Evolutionary conservation across 2,113 vertebrate species (phyloP).

Genomic region (Nipponia nippon): DNA sequence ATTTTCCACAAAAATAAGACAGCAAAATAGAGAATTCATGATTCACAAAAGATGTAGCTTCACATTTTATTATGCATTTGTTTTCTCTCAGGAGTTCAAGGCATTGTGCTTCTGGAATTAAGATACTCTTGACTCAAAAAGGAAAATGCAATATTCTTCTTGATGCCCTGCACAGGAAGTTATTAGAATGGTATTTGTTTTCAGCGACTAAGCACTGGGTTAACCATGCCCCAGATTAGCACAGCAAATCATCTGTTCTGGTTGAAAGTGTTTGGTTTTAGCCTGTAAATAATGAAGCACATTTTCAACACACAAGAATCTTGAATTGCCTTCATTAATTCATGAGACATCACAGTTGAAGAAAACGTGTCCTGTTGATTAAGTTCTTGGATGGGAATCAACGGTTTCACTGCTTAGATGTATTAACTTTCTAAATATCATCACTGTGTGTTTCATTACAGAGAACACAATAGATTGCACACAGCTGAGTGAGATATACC

Average conservation of each 20-base stretch:
- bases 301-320: background rate
- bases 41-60: background rate
- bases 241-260: background rate
- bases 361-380: background rate
- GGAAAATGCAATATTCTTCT: background rate
- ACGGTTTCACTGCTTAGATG: background rate
- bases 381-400: constrained; percentile 42
- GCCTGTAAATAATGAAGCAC: background rate
- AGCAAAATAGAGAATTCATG: background rate
- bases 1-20: background rate
- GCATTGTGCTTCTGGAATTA: background rate
- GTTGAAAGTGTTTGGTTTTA: background rate
- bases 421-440: constrained; percentile 20
- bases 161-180: background rate
- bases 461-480: background rate
- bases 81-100: background rate
- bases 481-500: background rate
- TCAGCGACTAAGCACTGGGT: background rate
- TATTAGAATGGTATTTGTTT: background rate
- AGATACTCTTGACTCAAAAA: background rate
- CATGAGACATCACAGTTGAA: background rate
- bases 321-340: constrained; percentile 36
- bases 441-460: background rate
- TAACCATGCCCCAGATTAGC: background rate
- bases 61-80: background rate